Evolutionary conservation across 2,113 vertebrate genomes (phyloP).

Genomic region (Dolichotis patagonum): DNA sequence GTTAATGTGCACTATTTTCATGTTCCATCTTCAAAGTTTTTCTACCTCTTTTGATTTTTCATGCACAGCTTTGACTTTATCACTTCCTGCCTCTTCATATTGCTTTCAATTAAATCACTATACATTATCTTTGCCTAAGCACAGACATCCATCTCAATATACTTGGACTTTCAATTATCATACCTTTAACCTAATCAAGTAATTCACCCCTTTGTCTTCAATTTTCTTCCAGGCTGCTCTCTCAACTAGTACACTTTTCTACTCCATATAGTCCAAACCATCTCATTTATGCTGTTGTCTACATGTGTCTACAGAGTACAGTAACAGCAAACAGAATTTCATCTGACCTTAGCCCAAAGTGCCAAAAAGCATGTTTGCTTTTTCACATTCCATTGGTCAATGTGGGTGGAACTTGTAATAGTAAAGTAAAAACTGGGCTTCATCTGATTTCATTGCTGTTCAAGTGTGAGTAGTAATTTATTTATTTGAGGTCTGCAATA

Average conservation of each 20-base stretch:
- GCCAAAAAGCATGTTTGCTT: background rate
- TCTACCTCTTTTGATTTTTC: background rate
- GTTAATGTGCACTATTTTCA: background rate
- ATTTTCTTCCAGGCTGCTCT: conserved; percentile 21
- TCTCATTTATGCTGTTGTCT: background rate
- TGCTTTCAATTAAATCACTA: conserved; percentile 1
- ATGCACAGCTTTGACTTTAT: background rate
- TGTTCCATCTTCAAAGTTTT: conserved; percentile 9
- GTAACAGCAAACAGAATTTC: background rate
- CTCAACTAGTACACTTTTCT: background rate
- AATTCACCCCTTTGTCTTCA: background rate
- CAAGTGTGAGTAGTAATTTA: background rate
- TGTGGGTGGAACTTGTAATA: background rate
- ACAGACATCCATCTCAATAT: background rate
- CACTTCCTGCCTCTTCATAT: background rate
- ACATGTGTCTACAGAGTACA: background rate
- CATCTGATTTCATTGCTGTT: conserved; percentile 9
- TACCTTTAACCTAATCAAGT: background rate
- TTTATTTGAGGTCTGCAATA: background rate
- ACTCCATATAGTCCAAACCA: background rate
- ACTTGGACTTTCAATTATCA: background rate
- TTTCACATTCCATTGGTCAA: conserved; percentile 16
- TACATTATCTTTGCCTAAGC: background rate
- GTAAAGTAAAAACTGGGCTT: background rate
- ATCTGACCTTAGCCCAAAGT: background rate